Conservation (phyloP, 92 coral and sea anemone genomes). For the Metridium senile region DNA sequence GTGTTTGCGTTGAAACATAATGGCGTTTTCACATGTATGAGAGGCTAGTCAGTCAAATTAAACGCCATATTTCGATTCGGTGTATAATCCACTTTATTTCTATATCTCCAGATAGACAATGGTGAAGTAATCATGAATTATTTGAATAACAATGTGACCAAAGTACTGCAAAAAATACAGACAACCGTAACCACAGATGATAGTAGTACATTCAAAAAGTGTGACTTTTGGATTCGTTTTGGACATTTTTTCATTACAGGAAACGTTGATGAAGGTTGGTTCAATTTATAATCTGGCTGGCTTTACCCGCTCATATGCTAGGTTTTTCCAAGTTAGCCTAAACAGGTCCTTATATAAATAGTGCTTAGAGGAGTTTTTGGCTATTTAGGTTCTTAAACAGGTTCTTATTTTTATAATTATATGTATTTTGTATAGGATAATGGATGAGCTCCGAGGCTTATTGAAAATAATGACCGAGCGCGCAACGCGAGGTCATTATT, state of each 20-base stretch:
- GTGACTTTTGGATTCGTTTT: conserved; percentile 26
- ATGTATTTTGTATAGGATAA: too few species aligned
- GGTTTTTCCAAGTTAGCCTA: background rate
- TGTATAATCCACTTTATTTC: too few species aligned
- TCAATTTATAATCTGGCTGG: background rate
- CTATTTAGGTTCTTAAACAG: too few species aligned
- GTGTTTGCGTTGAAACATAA: too few species aligned
- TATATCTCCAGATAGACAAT: background rate
- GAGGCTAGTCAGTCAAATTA: too few species aligned
- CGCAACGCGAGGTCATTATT: too few species aligned
- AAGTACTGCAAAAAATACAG: conserved; percentile 10
- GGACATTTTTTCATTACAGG: conserved; percentile 23
- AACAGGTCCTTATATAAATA: background rate
- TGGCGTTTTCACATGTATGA: too few species aligned
- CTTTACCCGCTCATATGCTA: background rate
- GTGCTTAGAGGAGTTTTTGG: too few species aligned
- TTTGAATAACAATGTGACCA: background rate
- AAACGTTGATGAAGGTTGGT: conserved; percentile 26
- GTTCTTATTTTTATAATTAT: too few species aligned
- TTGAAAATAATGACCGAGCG: too few species aligned
- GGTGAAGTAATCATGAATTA: background rate
- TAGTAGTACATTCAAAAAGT: background rate
- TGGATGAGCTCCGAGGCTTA: too few species aligned
- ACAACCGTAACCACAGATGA: background rate
- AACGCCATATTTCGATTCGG: background rate